A percentile compares a stretch with the other conserved stretches of the same genome.
Conservation (phyloP, 2,888 invertebrate genomes). For the Spisula subtruncata region DNA sequence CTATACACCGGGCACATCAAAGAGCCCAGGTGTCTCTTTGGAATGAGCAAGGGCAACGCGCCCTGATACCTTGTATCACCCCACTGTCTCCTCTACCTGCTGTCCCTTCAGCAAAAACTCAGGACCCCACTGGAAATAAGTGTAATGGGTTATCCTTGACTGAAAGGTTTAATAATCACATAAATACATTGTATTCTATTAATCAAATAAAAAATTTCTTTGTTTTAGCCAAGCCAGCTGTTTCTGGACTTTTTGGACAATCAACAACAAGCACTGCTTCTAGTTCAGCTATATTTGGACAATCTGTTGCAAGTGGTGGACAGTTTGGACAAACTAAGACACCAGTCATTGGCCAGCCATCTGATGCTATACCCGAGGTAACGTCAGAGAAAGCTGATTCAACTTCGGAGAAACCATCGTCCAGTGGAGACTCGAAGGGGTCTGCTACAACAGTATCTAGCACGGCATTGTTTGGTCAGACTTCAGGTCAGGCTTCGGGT, state of each 20-base stretch:
- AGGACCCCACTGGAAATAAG: no score
- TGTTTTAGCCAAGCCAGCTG: neutral
- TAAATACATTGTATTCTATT: neutral
- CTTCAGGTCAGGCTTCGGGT: slow-evolving; percentile 53
- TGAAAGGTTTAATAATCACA: no score
- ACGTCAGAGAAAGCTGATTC: slow-evolving; percentile 19
- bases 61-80: no score
- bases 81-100: no score
- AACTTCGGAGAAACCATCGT: neutral
- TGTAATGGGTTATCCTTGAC: no score
- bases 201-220: neutral
- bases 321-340: slow-evolving; percentile 53
- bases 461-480: slow-evolving; percentile 58
- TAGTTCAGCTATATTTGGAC: slow-evolving; percentile 56
- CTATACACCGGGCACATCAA: no score
- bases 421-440: slow-evolving; percentile 26
- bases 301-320: slow-evolving; percentile 15
- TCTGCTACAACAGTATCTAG: slow-evolving; percentile 14
- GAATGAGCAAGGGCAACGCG: no score
- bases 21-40: no score
- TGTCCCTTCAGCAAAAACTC: no score
- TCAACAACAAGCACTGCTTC: slow-evolving; percentile 34
- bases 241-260: slow-evolving; percentile 44
- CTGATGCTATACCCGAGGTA: slow-evolving; percentile 38
- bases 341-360: slow-evolving; percentile 32